Percentiles rank a stretch among this genome's conserved stretches.
Conservation (phyloP, 1,140 invertebrate genomes). For the Drosophila chauvacae region DNA sequence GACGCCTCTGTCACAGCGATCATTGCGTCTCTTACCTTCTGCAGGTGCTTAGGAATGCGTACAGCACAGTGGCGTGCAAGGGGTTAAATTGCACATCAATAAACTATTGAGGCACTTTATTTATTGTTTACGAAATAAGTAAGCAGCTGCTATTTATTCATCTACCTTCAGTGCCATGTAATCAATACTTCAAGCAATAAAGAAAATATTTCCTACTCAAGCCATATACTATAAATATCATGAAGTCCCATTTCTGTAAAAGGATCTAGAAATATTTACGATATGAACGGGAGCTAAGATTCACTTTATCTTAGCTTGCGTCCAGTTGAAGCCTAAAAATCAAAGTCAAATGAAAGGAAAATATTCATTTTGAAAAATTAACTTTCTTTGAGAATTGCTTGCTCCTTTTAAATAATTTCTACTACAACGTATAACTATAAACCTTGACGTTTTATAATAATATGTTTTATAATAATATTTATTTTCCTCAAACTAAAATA, state of each 20-base stretch:
- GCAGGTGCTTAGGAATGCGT: slow-evolving; percentile 78
- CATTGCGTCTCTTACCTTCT: slow-evolving; percentile 49
- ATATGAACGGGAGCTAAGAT: not conserved
- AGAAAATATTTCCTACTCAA: not conserved
- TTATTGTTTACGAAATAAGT: not conserved
- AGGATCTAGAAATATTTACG: not conserved
- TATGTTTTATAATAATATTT: no score
- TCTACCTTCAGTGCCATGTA: not conserved
- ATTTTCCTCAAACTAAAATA: no score
- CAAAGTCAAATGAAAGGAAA: not conserved
- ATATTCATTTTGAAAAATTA: no score
- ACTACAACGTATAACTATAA: no score
- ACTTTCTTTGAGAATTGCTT: no score
- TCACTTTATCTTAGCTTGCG: not conserved
- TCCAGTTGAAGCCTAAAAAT: not conserved
- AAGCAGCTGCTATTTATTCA: not conserved
- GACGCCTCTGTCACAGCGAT: slow-evolving; percentile 32
- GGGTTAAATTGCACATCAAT: not conserved
- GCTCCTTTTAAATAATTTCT: no score
- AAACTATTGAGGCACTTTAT: not conserved
- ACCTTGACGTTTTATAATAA: no score
- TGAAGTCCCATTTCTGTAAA: not conserved
- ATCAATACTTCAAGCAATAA: not conserved
- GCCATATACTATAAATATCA: not conserved
- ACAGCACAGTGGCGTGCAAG: slow-evolving; percentile 6